Evolutionary conservation across 2,113 vertebrate species (phyloP).

Genomic region (Spheniscus mendiculus): DNA sequence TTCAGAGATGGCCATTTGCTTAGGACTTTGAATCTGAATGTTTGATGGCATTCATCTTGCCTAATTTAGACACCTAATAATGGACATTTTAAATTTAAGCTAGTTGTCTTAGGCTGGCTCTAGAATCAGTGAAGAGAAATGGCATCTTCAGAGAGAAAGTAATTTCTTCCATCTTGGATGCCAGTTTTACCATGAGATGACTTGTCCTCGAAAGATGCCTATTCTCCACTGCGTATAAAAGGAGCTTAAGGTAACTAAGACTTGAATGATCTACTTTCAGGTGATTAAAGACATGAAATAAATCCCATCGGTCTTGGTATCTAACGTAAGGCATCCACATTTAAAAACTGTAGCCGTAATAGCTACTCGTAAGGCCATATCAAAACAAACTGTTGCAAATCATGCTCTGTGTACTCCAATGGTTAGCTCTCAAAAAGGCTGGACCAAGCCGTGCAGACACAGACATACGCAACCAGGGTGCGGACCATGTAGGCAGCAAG

Average conservation of each 20-base stretch:
- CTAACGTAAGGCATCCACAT: neutral
- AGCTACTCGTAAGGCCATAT: neutral
- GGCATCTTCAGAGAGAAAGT: neutral
- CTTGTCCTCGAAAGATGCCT: neutral
- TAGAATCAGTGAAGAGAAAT: neutral
- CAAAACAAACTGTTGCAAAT: constrained; percentile 2
- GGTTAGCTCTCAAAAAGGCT: neutral
- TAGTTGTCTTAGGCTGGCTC: neutral
- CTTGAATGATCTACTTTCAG: neutral
- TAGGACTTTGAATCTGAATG: neutral
- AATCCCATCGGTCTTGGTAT: neutral
- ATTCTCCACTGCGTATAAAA: constrained; percentile 3
- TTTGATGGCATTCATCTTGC: neutral
- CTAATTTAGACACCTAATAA: neutral
- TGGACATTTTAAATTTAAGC: neutral
- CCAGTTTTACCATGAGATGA: neutral
- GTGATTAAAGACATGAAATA: neutral
- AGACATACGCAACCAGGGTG: neutral
- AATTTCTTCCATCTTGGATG: neutral
- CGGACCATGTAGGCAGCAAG: fast-evolving
- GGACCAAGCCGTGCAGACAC: neutral
- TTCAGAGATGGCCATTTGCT: neutral
- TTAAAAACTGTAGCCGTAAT: neutral
- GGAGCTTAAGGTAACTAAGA: neutral
- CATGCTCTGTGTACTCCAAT: neutral